These are phyloP conservation scores for Dioctria linearis DNA, from an alignment of 2,888 invertebrate species.

Conservation along the genomic window DNA sequence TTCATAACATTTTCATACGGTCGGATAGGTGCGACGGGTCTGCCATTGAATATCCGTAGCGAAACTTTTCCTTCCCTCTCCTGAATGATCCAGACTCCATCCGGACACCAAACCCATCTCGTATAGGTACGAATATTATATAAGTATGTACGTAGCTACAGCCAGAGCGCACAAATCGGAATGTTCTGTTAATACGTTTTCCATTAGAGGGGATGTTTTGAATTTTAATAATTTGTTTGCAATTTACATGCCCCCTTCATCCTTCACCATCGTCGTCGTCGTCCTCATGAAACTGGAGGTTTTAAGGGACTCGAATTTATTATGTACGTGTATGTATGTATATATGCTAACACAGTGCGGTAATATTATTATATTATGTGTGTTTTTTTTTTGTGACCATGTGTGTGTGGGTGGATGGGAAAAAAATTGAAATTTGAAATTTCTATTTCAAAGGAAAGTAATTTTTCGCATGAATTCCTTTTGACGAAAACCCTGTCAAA, in stretches of 20 bases:
- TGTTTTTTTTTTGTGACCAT: slow-evolving; percentile 10
- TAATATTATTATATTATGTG: slow-evolving; percentile 23
- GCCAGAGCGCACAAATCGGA: slow-evolving; percentile 46
- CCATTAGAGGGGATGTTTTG: slow-evolving; percentile 54
- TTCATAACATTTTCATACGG: slow-evolving; percentile 54
- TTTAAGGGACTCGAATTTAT: slow-evolving; percentile 23
- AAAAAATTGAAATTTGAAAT: slow-evolving; percentile 19
- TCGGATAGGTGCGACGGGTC: slow-evolving; percentile 52
- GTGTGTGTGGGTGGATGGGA: not conserved
- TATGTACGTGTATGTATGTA: not conserved
- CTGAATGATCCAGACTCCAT: slow-evolving; percentile 7
- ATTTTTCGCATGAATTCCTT: slow-evolving; percentile 50
- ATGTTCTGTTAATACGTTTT: slow-evolving; percentile 55
- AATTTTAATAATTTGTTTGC: slow-evolving; percentile 54
- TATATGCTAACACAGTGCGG: slow-evolving; percentile 27
- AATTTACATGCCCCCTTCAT: slow-evolving; percentile 37
- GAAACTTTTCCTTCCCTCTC: not conserved
- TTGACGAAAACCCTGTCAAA: slow-evolving; percentile 30
- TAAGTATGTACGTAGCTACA: not conserved
- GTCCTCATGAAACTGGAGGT: slow-evolving; percentile 5
- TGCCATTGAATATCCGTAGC: slow-evolving; percentile 27
- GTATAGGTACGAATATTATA: no score
- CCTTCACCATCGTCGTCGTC: not conserved
- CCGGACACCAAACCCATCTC: not conserved
- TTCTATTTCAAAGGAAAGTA: slow-evolving; percentile 39